These are phyloP conservation scores for Tortrix viridana DNA, from an alignment of 2,888 invertebrate genomes.

Conservation along the genomic window DNA sequence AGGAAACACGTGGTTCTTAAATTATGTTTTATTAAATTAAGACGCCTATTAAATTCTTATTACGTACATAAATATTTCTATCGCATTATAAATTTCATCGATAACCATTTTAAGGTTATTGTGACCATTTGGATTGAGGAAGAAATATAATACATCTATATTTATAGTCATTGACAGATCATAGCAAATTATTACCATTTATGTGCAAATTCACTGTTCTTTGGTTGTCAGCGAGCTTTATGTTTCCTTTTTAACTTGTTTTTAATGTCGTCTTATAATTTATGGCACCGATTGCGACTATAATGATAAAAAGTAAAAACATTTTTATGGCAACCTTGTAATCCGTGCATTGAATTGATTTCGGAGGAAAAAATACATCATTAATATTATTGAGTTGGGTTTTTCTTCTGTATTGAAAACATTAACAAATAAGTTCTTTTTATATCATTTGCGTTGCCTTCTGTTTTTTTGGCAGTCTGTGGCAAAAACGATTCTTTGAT, in stretches of 20 bases:
- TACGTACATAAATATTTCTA: constrained; percentile 51
- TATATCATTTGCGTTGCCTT: constrained; percentile 26
- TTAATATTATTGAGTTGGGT: constrained; percentile 32
- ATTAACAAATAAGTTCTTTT: constrained; percentile 18
- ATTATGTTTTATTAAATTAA: constrained; percentile 37
- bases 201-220: constrained; percentile 58
- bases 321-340: constrained; percentile 35
- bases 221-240: constrained; percentile 47
- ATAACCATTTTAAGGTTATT: constrained; percentile 46
- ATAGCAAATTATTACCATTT: constrained; percentile 64
- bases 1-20: background rate
- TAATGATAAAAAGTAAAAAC: constrained; percentile 36
- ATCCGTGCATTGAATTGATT: constrained; percentile 37
- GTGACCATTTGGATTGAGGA: constrained; percentile 43
- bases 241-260: constrained; percentile 39
- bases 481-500: background rate
- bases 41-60: constrained; percentile 41
- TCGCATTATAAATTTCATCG: constrained; percentile 53
- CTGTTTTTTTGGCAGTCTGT: constrained; percentile 21
- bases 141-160: constrained; percentile 51
- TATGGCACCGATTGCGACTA: constrained; percentile 38
- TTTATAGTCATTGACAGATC: constrained; percentile 58
- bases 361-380: constrained; percentile 35
- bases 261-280: constrained; percentile 41
- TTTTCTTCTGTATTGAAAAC: constrained; percentile 32